Evolutionary conservation across 2,113 vertebrate species (phyloP), one percentile per base, ranked within the genome.

Genomic region (Chamaea fasciata): DNA sequence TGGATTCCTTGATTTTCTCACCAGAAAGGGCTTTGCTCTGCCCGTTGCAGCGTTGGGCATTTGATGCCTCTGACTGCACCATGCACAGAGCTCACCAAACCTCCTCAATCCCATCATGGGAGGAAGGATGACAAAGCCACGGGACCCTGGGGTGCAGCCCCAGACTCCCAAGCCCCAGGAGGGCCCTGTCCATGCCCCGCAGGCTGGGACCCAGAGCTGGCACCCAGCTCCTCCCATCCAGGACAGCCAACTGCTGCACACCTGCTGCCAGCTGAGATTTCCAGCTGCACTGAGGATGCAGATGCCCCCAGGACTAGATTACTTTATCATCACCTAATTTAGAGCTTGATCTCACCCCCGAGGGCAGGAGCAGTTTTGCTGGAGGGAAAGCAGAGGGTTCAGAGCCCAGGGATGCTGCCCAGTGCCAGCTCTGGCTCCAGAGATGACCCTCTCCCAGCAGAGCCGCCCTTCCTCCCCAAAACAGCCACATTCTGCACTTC

Each of bases 101-200:
- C 49, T 39, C 17, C 71, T 13, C 13, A 31, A 2, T 2, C 8
- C 1, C 5, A 1, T 0, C 31, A 2, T 0, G 8, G 22, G 5
- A 18, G 10, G 35, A 13, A 35, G 3, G 10, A 7, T 1, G 31
- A 53, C 7, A 53, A 52, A 83, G 41, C 35, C 59, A 7, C 37
- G 23, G 33, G 19, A 19, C 3, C 37, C 37, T 2, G 6, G 65
- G 49, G 49, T 56, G 56, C 91, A 76, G 81, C n/a, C 33, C 13
- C 37, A 33, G 50, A 20, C 1, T 2, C 20, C 3, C 10, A 10
- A 46, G 68, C 11, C 37, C 15, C 55, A 42, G 41, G 33, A 74
- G 55, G 73, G 30, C 11, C 23, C 77, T 41, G 64, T 6, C 5
- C 2, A 0, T 11, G 35, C 18, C 53, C 4, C 2, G 1, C 64